A percentile compares a stretch with the other conserved stretches of the same genome.
Conservation (phyloP, 2,888 invertebrate species). For the Pachycephus smyrnensis region DNA sequence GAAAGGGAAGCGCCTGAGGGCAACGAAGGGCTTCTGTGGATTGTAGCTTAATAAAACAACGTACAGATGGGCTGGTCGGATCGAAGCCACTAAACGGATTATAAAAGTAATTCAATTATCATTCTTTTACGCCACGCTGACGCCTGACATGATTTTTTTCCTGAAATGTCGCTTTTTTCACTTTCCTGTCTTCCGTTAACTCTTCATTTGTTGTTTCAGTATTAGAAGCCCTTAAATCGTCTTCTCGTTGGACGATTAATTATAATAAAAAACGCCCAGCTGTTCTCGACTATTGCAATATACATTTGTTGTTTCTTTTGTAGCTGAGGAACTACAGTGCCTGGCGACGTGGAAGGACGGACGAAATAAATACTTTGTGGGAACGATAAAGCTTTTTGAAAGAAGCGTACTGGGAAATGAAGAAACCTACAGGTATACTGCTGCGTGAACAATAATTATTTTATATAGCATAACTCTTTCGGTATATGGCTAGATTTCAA, state of each 20-base stretch:
- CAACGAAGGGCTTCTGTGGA: slow-evolving; percentile 51
- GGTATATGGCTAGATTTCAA: background rate
- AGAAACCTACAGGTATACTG: slow-evolving; percentile 79
- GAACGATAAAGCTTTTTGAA: slow-evolving; percentile 73
- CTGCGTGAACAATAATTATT: background rate
- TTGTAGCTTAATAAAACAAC: slow-evolving; percentile 56
- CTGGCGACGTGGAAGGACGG: slow-evolving; percentile 89
- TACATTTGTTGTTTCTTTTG: background rate
- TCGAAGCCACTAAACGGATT: slow-evolving; percentile 57
- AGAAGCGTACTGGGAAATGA: slow-evolving; percentile 74
- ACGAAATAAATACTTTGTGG: slow-evolving; percentile 82
- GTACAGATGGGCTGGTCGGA: slow-evolving; percentile 35
- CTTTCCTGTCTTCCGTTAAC: background rate
- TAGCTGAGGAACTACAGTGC: slow-evolving; percentile 85
- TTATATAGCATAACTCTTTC: background rate
- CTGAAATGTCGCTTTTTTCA: slow-evolving; percentile 3
- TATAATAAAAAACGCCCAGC: background rate
- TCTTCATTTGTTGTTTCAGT: background rate
- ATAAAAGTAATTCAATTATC: slow-evolving; percentile 58
- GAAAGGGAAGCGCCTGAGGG: slow-evolving; percentile 17
- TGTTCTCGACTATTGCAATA: background rate
- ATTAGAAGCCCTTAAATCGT: background rate
- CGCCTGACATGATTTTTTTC: slow-evolving; percentile 46
- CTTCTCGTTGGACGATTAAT: background rate
- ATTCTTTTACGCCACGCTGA: slow-evolving; percentile 50